Evolutionary conservation across 2,113 vertebrate species (phyloP), one percentile per base, ranked within the genome.

Genomic region (Corythoichthys haematopterus): DNA sequence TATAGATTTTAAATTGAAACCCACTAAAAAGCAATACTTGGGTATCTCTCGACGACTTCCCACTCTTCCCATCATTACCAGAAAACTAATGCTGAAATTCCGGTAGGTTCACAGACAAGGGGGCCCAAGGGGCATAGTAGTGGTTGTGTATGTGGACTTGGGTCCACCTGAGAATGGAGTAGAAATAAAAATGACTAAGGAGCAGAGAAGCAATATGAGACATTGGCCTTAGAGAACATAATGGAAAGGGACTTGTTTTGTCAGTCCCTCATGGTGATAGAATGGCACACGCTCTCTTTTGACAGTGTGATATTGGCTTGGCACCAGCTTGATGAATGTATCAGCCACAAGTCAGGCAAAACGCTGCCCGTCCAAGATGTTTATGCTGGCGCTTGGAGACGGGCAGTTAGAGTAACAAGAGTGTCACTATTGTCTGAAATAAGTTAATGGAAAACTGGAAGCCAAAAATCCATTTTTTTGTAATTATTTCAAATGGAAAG

Each of bases 261-360:
- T 91, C 90, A 79, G 82, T 78, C 78, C 69, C 75, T 90, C 81
- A 78, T 87, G 75, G 86, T 91, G 92, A 90, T 86, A 86, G 89
- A 92, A 91, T 86, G 86, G 82, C 88, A 88, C 84, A 81, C 73
- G 82, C 82, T 85, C 72, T 83, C 72, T 66, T 77, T 75, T 91
- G 92, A 90, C 91, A 89, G 84, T 89, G 84, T 84, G 81, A 89
- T 89, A 90, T 91, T 89, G 87, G 88, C 80, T 85, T 76, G 70
- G 85, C 73, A 83, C 58, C 47, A 79, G 84, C 76, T 85, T 93
- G 91, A 93, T 92, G 87, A 91, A 92, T 93, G 88, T 70, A 84
- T 84, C 78, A 85, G 84, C 84, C 82, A 85, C 80, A 84, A 89
- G 88, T 87, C 82, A 87, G 83, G 84, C 70, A 82, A 84, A 85